phyloP scores from a whole-genome alignment of 2,797 vertebrate genomes.

The Chiloscyllium punctatum region DNA sequence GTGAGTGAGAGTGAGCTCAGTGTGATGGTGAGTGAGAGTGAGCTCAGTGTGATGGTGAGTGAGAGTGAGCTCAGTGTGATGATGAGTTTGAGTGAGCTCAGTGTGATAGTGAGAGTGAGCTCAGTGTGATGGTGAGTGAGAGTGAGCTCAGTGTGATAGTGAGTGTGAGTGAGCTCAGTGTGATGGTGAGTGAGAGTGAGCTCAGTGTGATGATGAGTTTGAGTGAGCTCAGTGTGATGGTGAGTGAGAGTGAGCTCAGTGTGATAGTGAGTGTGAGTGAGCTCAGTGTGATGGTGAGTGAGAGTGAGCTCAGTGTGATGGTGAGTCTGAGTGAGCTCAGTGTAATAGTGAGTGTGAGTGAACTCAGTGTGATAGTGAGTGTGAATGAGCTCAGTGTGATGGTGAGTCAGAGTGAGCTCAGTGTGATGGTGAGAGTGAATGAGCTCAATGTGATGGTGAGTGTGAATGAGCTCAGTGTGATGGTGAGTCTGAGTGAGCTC shows the following conservation, averaged over 20 bases:
- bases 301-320: too few relatives aligned
- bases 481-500: not conserved
- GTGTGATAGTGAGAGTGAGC: not conserved
- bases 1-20: too few relatives aligned
- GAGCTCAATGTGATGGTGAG: too few relatives aligned
- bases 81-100: too few relatives aligned
- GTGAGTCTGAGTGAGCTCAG: too few relatives aligned
- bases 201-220: not conserved
- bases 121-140: not conserved
- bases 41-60: not conserved
- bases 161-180: too few relatives aligned
- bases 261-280: too few relatives aligned
- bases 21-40: too few relatives aligned
- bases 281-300: too few relatives aligned
- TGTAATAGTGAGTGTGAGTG: too few relatives aligned
- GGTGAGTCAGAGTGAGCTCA: not conserved
- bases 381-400: not conserved
- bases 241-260: not conserved
- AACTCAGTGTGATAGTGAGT: not conserved
- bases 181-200: too few relatives aligned
- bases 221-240: not conserved
- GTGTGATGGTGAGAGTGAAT: not conserved
- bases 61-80: not conserved
- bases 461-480: not conserved
- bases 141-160: too few relatives aligned